A percentile compares a stretch with the other conserved stretches of the same genome.
phyloP scores from a whole-genome alignment of 2,113 vertebrate species.

The Panthera leo region DNA sequence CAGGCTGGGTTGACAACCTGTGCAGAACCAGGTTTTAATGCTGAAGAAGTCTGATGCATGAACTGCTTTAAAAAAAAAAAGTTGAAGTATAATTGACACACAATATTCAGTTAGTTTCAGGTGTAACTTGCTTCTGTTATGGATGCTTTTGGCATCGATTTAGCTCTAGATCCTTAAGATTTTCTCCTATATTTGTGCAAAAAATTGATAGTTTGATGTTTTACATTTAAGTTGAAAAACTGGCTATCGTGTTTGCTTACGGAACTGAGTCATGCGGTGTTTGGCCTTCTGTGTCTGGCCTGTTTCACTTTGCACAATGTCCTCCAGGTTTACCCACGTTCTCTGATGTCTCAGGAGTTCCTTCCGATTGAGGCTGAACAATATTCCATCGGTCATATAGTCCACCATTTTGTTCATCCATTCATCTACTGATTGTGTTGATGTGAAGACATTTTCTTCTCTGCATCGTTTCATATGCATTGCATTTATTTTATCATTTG shows the following conservation, averaged over 20 bases:
- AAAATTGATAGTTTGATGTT: not conserved
- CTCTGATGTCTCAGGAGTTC: not conserved
- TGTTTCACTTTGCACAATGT: not conserved
- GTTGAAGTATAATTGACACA: not conserved
- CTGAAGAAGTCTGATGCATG: not conserved
- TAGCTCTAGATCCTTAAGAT: not conserved
- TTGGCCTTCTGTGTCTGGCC: too few species aligned
- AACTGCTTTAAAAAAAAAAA: not conserved
- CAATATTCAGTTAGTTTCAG: not conserved
- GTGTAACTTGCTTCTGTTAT: not conserved
- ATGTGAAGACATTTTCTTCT: not conserved
- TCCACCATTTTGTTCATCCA: not conserved
- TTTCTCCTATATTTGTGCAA: not conserved
- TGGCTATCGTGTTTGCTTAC: not conserved
- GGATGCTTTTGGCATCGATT: not conserved
- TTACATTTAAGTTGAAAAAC: not conserved
- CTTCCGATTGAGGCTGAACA: not conserved
- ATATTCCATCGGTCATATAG: rapidly evolving
- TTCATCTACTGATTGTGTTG: not conserved
- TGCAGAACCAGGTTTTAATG: not conserved
- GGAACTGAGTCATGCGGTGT: not conserved
- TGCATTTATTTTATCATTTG: not conserved
- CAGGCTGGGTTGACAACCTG: too few species aligned
- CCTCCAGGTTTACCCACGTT: not conserved
- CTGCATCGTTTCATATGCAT: not conserved